Evolutionary conservation across 53 echinoderm and acorn worm genomes (phyloP).

Genomic region (Luidia sarsii): DNA sequence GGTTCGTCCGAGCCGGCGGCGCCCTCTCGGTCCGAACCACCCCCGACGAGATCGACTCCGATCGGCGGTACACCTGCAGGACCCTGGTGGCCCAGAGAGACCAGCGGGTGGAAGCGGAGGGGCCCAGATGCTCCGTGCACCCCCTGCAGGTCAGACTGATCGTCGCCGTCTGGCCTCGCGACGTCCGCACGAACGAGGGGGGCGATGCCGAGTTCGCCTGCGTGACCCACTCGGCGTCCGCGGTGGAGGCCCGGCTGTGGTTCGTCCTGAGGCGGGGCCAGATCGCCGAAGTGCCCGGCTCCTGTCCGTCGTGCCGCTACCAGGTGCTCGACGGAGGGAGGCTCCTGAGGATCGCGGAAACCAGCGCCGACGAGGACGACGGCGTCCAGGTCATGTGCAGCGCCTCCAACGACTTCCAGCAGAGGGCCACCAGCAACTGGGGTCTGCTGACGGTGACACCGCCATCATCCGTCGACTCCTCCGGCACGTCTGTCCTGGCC

Average conservation of each 20-base stretch:
- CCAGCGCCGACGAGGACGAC: not conserved
- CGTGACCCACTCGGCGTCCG: not conserved
- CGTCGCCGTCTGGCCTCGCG: not conserved
- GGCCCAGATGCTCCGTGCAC: conserved; percentile 5
- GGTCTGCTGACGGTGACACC: not conserved
- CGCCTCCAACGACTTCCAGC: not conserved
- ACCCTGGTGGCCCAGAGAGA: not conserved
- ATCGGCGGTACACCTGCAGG: not conserved
- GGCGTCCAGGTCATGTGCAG: conserved; percentile 16
- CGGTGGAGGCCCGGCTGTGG: not conserved
- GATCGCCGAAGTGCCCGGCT: not conserved
- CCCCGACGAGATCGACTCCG: not conserved
- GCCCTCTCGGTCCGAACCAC: not conserved
- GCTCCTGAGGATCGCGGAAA: not conserved
- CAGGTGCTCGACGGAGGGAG: not conserved
- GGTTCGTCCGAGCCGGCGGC: not conserved
- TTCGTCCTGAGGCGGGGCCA: not conserved
- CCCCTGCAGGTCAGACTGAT: not conserved
- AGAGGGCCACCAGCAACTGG: conserved; percentile 11
- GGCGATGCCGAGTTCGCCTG: not conserved
- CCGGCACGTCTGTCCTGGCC: not conserved
- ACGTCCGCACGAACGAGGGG: not conserved
- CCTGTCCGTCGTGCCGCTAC: conserved; percentile 24
- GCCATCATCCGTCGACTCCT: too few species aligned
- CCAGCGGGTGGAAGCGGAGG: not conserved